Evolutionary conservation across 2,888 invertebrate genomes (phyloP), one percentile per base, ranked within the genome.

Genomic region (Caenorhabditis sp.): DNA sequence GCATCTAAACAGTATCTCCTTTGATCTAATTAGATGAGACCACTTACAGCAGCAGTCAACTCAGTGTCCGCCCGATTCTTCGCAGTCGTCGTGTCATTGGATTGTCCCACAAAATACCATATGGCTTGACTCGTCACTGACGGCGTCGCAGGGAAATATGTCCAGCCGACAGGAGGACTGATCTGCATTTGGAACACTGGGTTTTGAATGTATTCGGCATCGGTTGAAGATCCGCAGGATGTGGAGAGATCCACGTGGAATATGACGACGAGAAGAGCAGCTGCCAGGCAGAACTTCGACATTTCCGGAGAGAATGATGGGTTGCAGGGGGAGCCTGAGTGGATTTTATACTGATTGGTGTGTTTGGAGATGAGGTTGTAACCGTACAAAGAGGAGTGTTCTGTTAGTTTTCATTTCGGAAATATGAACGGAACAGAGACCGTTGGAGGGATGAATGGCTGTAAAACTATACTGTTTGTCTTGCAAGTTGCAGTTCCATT

Each of bases 141-240:
- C n/a, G 82, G 78, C 50, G 80, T 74, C 11, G 77, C 18, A 9
- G 88, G 87, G 67, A 88, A 88, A 55, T 82, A 88, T 1, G 88
- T 87, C 88, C 88, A 88, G 22, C 86, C 85, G 22, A 88, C 82
- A 9, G 88, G 85, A 1, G 88, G 88, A 35, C 82, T 82, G n/a
- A 88, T 76, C 47, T 86, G 71, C 87, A 87, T 85, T n/a, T 74
- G 69, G 82, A 88, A 87, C 11, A 84, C 84, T 3, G 88, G 88
- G 56, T 85, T 84, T 50, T 81, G 64, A 32, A 88, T 80, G 62
- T 77, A 84, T 51, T 84, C 83, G 53, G 83, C 77, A 37, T 85
- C 85, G 18, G 81, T 72, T 2, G 68, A 72, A 51, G 81, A 80
- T 56, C 78, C 78, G 40, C 78, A 78, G 1, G 78, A 32, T 2